A percentile compares a stretch with the other conserved stretches of the same genome.
Conservation (phyloP, 92 coral and sea anemone genomes). For the Pocillopora meandrina region DNA sequence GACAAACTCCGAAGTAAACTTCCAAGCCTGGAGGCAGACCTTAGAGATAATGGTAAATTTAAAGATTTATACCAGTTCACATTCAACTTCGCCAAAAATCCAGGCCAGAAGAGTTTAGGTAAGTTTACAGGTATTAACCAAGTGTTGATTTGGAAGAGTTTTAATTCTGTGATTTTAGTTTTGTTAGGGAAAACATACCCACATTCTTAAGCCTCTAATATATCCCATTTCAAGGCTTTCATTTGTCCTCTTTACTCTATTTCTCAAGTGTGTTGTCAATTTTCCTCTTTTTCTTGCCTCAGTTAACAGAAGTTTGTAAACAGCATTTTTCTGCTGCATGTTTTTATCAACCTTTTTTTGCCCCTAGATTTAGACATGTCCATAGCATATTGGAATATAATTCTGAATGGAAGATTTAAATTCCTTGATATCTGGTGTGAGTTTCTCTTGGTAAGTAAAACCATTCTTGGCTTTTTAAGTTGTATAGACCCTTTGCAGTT, state of each 20-base stretch:
- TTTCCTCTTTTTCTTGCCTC: too few relatives aligned
- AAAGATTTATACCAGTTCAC: conserved; percentile 98
- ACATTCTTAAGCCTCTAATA: too few relatives aligned
- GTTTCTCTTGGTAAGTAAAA: conserved; percentile 86
- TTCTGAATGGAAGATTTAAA: conserved; percentile 86
- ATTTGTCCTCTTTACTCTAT: too few relatives aligned
- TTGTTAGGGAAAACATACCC: too few relatives aligned
- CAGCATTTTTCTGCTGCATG: too few relatives aligned
- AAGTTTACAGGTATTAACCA: conserved; percentile 20
- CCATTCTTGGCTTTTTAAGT: too few relatives aligned
- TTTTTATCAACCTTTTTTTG: background rate
- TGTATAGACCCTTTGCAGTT: too few relatives aligned
- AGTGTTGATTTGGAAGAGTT: too few relatives aligned
- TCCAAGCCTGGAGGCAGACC: conserved; percentile 84
- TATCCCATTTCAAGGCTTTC: too few relatives aligned
- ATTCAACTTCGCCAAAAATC: conserved; percentile 96
- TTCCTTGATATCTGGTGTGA: conserved; percentile 97
- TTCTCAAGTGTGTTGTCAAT: too few relatives aligned
- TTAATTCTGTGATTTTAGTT: too few relatives aligned
- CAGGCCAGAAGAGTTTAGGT: conserved; percentile 99
- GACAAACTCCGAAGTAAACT: conserved; percentile 87
- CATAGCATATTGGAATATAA: conserved; percentile 95
- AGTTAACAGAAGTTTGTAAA: too few relatives aligned
- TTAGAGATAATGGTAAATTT: conserved; percentile 84
- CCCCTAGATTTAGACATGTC: conserved; percentile 94